Evolutionary conservation across 2,797 vertebrate genomes (phyloP).

Genomic region (Anguilla obscura): DNA sequence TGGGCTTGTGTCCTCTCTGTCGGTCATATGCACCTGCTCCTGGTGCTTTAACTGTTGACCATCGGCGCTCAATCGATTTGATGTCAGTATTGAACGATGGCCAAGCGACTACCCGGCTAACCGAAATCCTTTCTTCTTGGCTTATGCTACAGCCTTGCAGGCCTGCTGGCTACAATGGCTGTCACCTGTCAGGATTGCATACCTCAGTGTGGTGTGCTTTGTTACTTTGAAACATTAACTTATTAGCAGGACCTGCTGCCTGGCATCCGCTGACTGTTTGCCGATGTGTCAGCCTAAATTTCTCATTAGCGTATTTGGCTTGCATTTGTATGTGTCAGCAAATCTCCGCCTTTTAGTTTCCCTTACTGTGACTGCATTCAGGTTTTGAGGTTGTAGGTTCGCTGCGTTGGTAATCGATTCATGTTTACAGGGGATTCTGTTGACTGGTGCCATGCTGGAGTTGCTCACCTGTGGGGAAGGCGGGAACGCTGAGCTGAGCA

Average conservation of each 20-base stretch:
- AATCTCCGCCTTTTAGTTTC: not conserved
- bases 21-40: not conserved
- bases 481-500: constrained; percentile 62
- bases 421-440: constrained; percentile 70
- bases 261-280: not conserved
- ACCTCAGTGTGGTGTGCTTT: not conserved
- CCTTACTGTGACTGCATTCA: not conserved
- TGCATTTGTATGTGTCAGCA: not conserved
- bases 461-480: constrained; percentile 76
- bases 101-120: not conserved
- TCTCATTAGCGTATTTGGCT: not conserved
- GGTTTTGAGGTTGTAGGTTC: not conserved
- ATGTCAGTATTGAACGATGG: not conserved
- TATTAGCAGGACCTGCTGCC: not conserved
- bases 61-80: not conserved
- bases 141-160: not conserved
- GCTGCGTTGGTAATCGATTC: not conserved
- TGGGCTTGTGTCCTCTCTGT: not conserved
- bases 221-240: not conserved
- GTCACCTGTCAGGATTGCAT: not conserved
- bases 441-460: constrained; percentile 79
- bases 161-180: not conserved
- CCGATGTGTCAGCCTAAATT: not conserved
- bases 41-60: not conserved
- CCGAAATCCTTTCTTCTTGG: not conserved